phyloP scores from a whole-genome alignment of 2,113 vertebrate species.

The Empidonax alnorum region DNA sequence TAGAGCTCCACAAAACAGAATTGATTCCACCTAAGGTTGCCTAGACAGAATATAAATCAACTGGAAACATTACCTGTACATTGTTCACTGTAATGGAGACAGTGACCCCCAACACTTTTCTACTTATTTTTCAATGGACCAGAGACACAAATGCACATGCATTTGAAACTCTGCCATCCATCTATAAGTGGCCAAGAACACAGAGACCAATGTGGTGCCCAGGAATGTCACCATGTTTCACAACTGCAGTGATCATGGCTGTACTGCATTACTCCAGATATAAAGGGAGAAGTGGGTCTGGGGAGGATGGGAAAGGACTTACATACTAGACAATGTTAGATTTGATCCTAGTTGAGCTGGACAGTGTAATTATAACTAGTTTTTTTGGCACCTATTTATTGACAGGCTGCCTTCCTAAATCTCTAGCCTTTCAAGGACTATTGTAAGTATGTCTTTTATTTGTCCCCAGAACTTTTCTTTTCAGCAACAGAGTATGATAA shows the following conservation, averaged over 20 bases:
- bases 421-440: background rate
- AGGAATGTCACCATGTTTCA: background rate
- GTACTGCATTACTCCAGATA: background rate
- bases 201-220: background rate
- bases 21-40: background rate
- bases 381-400: background rate
- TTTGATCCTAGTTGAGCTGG: background rate
- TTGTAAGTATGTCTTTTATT: background rate
- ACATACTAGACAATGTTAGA: background rate
- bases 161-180: background rate
- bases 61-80: background rate
- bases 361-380: background rate
- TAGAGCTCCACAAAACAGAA: background rate
- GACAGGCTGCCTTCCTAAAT: background rate
- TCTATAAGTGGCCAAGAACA: background rate
- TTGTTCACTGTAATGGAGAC: background rate
- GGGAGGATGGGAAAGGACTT: background rate
- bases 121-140: background rate
- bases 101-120: background rate
- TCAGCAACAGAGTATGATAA: constrained; percentile 8
- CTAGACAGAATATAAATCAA: background rate
- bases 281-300: background rate
- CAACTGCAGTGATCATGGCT: background rate
- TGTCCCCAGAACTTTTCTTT: background rate
- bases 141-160: background rate